Evolutionary conservation across 1,140 invertebrate genomes (phyloP).

Genomic region (Phthorimaea operculella): DNA sequence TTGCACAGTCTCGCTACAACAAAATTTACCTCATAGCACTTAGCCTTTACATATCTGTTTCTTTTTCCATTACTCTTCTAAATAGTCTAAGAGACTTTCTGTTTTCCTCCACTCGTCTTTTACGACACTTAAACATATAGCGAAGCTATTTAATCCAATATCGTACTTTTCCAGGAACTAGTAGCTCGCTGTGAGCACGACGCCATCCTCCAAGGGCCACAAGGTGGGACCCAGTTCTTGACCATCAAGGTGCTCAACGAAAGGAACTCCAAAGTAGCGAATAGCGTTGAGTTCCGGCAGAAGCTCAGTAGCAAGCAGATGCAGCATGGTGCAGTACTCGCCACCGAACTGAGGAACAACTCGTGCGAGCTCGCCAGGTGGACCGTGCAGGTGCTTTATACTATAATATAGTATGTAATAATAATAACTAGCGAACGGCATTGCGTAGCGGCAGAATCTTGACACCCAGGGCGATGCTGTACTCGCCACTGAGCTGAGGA

Average conservation of each 20-base stretch:
- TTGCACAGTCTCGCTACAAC: no score
- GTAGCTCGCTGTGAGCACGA: conserved; percentile 97
- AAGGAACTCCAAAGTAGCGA: conserved; percentile 96
- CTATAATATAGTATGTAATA: no score
- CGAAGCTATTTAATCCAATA: no score
- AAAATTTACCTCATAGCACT: no score
- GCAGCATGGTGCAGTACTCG: conserved; percentile 96
- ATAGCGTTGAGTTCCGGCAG: conserved; percentile 98
- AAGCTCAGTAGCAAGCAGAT: conserved; percentile 98
- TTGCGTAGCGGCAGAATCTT: conserved; percentile 98
- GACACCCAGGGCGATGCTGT: conserved; percentile 98
- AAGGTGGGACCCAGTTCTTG: conserved; percentile 92
- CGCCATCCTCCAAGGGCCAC: conserved; percentile 91
- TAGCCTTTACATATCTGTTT: no score
- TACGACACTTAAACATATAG: no score
- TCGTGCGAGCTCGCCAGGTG: no score
- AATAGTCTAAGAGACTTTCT: no score
- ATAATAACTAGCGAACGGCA: conserved; percentile 91
- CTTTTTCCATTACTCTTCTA: no score
- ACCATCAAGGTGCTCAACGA: conserved; percentile 99
- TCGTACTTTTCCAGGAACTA: conserved; percentile 60
- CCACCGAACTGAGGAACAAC: conserved; percentile 98
- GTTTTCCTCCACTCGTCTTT: no score
- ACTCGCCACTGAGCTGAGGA: conserved; percentile 96
- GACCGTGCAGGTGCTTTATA: conserved; percentile 82